Base-by-base conservation (phyloP, 2,113 vertebrate genomes). In the Scortum barcoo region DNA sequence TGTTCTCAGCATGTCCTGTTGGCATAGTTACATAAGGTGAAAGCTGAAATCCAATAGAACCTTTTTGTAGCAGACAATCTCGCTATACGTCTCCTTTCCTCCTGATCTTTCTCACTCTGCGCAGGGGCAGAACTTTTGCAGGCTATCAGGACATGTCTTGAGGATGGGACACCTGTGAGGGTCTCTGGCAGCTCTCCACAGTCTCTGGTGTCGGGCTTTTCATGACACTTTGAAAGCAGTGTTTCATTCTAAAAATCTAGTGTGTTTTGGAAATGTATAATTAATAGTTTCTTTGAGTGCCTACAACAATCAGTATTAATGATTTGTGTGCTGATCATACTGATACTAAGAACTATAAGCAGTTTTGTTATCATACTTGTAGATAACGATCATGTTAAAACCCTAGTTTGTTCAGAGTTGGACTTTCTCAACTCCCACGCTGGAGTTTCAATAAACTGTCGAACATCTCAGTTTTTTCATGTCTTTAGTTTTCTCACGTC, bases 1-100 rank as follows among this genome's bases (percentile, higher is more conserved):
- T 57, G 58, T 67, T 56, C 8, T 30, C 77, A 71, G 68, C 28
- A 19, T 44, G 69, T 81, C 53, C 40, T 48, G 38, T 76, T 82
- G 70, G 65, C 60, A 78, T 38, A 30, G 61, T 62, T 50, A 70
- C 48, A 22, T 12, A 9, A 62, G 36, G 44, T 51, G 19, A 42
- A 51, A 9, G 33, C 24, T 70, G 36, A 72, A 65, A 65, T 60
- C 33, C 36, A 78, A 16, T 2, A 13, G 11, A 24, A 67, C 38
- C 19, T 61, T 56, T 28, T 56, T 28, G n/a, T 66, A 73, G 48
- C 7, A 79, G 56, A 69, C 46, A 48, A 30, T 22, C 30, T 2
- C 1, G 1, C 69, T 38, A 24, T 36, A 48, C 66, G 42, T 70
- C 24, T 19, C 12, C 19, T 2, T 54, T 26, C 30, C 16, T 54